Evolutionary conservation across 64 coral and sea anemone genomes (phyloP).

Genomic region (Platygyra sinensis): DNA sequence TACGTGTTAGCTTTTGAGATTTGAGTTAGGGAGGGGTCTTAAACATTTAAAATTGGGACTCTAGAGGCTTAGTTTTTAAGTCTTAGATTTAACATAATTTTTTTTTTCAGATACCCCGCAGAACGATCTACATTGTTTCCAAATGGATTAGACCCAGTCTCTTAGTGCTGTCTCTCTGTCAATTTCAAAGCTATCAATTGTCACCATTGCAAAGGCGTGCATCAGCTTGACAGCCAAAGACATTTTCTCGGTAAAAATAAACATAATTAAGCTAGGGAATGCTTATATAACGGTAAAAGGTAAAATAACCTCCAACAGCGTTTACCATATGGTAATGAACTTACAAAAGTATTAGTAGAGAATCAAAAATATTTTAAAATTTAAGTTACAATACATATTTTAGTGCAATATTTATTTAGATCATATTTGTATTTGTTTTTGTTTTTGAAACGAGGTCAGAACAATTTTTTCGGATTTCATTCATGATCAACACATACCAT

Average conservation of each 20-base stretch:
- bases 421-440: conserved; percentile 25
- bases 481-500: not conserved
- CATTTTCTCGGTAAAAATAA: not conserved
- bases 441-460: not conserved
- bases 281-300: not conserved
- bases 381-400: not conserved
- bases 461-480: not conserved
- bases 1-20: too few relatives aligned
- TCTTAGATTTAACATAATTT: too few relatives aligned
- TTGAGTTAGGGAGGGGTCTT: too few relatives aligned
- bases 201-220: not conserved
- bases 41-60: too few relatives aligned
- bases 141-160: too few relatives aligned
- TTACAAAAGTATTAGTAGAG: not conserved
- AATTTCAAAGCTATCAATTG: not conserved
- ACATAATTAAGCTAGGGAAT: not conserved
- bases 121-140: too few relatives aligned
- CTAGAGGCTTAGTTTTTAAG: too few relatives aligned
- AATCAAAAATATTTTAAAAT: not conserved
- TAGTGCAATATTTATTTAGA: not conserved
- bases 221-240: not conserved
- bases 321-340: not conserved
- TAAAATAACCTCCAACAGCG: not conserved
- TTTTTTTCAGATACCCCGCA: too few relatives aligned
- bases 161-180: too few relatives aligned